Evolutionary conservation across 37 sponge, comb jelly and placozoan genomes (phyloP).

Genomic region (Eunapius fragilis): DNA sequence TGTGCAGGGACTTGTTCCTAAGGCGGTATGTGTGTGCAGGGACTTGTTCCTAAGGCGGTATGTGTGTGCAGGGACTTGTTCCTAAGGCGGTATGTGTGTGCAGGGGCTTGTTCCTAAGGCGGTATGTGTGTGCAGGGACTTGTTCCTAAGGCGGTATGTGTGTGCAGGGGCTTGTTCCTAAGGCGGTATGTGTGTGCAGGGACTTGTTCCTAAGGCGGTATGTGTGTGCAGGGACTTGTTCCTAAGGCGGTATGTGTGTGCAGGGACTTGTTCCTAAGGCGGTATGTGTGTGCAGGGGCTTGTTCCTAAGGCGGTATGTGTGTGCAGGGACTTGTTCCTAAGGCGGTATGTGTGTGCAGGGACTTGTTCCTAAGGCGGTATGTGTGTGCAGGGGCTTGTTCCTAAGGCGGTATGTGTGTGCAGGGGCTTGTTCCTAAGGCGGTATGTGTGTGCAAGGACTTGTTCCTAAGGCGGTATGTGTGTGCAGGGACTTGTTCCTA

Average conservation of each 20-base stretch:
- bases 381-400: constrained; percentile 25
- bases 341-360: constrained; percentile 5
- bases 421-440: no score
- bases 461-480: constrained; percentile 27
- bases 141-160: constrained; percentile 27
- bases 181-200: no score
- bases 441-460: constrained; percentile 18
- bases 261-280: constrained; percentile 24
- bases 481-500: no score
- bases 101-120: no score
- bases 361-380: no score
- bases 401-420: constrained; percentile 14
- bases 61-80: constrained; percentile 25
- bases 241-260: no score
- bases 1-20: constrained; percentile 25
- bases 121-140: constrained; percentile 17
- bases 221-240: background rate
- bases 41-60: no score
- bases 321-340: constrained; percentile 25
- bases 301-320: no score
- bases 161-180: no score
- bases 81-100: constrained; percentile 14
- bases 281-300: background rate
- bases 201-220: constrained; percentile 29
- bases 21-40: constrained; percentile 5